Base-by-base conservation (phyloP, 2,888 invertebrate genomes). In the Athalia circularis region DNA sequence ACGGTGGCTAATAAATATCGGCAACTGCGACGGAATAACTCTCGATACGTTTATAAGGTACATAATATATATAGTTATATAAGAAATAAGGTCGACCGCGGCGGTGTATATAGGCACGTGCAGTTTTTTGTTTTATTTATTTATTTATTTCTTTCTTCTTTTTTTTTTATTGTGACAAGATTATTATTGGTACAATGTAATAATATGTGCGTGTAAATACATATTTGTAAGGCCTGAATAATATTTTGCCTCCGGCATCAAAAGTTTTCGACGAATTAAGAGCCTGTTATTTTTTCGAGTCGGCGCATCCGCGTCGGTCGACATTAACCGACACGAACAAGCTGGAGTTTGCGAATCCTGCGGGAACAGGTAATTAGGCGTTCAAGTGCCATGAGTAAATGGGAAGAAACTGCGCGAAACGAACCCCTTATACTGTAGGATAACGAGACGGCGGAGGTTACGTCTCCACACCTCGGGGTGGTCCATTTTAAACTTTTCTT, bases 1-100 rank as follows among this genome's bases (percentile, higher is more conserved):
- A 43, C 61, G 64, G 47, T 50, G 11, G 81, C 84, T 85, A 88
- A 88, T 88, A 88, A 88, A 88, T 88, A 87, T 88, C 85, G 82
- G 80, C 80, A 82, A 29, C 29, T 29, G 29, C 62, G 75, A 75
- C 29, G 48, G 82, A 76, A 81, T 84, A 82, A 82, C 80, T 80
- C 82, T 84, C 68, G 82, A 65, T 78, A 79, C 79, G 65, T 78
- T 64, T 62, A 54, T 62, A 72, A 65, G 62, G 64, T 75, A 29
- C 29, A 29, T 29, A 29, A 29, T 29, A 29, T n/a, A n/a, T 29
- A 29, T 29, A 29, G 29, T 29, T 29, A 29, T 29, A 29, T 29
- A 29, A 29, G 15, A 75, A 62, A 75, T 75, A 75, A 50, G 62
- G 61, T 74, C 61, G 62, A 65, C 50, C 75, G 78, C 70, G 70